Evolutionary conservation across 2,113 vertebrate species (phyloP).

Genomic region (Emberiza fucata): DNA sequence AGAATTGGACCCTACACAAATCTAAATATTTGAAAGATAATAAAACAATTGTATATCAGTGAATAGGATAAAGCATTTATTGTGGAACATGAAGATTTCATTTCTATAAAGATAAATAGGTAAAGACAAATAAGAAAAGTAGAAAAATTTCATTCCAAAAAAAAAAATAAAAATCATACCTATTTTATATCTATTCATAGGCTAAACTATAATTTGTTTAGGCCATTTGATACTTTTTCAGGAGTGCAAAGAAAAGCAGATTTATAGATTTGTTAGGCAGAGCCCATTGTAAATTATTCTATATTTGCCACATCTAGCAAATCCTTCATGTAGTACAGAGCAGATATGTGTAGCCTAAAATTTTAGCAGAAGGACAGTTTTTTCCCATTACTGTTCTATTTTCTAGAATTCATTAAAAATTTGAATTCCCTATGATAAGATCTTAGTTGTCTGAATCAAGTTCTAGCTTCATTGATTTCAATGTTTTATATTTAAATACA

Average conservation of each 20-base stretch:
- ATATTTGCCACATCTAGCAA: not conserved
- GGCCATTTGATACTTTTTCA: not conserved
- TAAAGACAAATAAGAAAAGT: not conserved
- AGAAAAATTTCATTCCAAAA: not conserved
- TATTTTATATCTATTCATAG: not conserved
- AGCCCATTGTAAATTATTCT: not conserved
- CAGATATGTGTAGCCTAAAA: not conserved
- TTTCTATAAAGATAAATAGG: not conserved
- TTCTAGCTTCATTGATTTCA: not conserved
- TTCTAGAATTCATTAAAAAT: not conserved
- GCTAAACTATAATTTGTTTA: not conserved
- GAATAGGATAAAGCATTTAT: not conserved
- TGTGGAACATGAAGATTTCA: not conserved
- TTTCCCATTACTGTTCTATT: not conserved
- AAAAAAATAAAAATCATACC: not conserved
- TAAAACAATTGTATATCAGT: not conserved
- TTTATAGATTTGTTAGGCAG: not conserved
- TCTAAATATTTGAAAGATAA: not conserved
- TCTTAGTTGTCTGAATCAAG: not conserved
- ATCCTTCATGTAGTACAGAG: not conserved
- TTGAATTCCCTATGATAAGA: not conserved
- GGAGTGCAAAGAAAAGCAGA: not conserved
- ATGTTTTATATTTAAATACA: not conserved
- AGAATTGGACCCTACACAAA: not conserved
- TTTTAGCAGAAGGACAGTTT: not conserved